Conservation (phyloP, 2,113 vertebrate species). For the Rhombomys opimus region DNA sequence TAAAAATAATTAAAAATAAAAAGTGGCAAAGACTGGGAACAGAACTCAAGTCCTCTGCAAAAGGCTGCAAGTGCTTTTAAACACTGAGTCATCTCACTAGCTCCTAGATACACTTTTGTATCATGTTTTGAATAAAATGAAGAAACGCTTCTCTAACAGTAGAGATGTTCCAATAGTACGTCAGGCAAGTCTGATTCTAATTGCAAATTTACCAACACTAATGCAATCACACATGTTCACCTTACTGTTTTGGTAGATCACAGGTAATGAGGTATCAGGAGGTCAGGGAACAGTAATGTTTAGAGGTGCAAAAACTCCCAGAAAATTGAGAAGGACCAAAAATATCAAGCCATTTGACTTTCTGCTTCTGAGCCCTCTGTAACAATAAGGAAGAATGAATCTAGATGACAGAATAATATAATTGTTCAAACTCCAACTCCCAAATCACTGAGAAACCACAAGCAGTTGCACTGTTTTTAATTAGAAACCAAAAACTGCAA, state of each 20-base stretch:
- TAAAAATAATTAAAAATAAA: background rate
- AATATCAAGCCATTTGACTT: conserved; percentile 53
- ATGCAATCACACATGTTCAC: background rate
- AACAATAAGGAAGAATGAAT: conserved; percentile 49
- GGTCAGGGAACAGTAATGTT: conserved; percentile 45
- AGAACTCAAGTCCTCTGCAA: background rate
- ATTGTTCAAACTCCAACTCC: conserved; percentile 54
- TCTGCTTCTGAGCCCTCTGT: conserved; percentile 56
- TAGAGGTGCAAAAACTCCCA: conserved; percentile 53
- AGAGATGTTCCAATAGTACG: background rate
- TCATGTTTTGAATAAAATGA: background rate
- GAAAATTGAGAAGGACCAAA: conserved; percentile 54
- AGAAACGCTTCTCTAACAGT: conserved; percentile 21
- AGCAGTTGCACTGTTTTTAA: background rate
- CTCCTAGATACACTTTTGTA: background rate
- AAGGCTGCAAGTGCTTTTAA: no score
- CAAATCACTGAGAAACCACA: conserved; percentile 61
- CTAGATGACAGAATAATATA: conserved; percentile 58
- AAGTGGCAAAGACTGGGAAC: background rate
- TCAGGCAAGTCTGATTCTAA: conserved; percentile 46
- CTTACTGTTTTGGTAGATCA: conserved; percentile 65
- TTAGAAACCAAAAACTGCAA: background rate
- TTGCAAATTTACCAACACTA: conserved; percentile 7
- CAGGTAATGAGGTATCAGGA: background rate
- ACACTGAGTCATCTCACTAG: background rate